phyloP scores from a whole-genome alignment of 2,797 vertebrate species.

The Craterocephalus amniculus region DNA sequence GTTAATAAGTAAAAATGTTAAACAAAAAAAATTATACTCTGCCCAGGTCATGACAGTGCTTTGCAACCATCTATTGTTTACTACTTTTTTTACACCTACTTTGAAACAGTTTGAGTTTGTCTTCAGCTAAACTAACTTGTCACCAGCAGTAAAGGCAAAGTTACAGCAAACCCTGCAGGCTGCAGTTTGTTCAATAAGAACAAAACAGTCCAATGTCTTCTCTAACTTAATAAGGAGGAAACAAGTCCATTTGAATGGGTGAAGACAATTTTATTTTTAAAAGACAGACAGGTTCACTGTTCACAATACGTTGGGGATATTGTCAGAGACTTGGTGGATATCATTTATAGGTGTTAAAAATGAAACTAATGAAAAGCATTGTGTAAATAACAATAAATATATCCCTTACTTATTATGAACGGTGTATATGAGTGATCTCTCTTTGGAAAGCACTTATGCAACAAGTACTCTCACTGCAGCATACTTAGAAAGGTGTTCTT shows the following conservation, averaged over 20 bases:
- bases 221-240: not conserved
- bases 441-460: not conserved
- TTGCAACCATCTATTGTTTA: not conserved
- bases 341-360: too few species aligned
- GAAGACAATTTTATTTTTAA: not conserved
- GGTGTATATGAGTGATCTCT: not conserved
- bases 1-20: not conserved
- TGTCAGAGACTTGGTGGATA: too few species aligned
- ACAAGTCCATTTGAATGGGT: not conserved
- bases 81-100: not conserved
- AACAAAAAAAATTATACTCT: not conserved
- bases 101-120: accelerated
- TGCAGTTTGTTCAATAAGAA: not conserved
- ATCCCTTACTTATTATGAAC: too few species aligned
- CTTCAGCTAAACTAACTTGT: not conserved
- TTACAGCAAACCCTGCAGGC: not conserved
- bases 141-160: not conserved
- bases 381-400: too few species aligned
- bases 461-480: not conserved
- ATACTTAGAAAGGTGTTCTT: not conserved
- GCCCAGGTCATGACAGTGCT: not conserved
- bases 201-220: not conserved
- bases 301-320: too few species aligned
- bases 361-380: too few species aligned
- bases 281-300: too few species aligned